Base-by-base conservation (phyloP, 2,888 invertebrate genomes). In the Dryobotodes eremita region DNA sequence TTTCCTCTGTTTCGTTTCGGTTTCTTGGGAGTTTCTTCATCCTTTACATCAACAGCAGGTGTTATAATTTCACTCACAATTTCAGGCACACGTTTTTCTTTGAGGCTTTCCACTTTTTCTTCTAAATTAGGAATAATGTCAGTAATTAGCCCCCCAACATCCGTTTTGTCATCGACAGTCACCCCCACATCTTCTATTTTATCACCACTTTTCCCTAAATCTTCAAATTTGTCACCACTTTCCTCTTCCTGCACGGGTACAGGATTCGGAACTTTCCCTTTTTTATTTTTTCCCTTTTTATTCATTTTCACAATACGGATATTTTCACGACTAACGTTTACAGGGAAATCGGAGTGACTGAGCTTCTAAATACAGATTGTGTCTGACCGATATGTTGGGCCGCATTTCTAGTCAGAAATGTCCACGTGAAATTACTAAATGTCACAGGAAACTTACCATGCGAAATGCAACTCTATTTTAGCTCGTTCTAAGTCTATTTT, bases 1-100 rank as follows among this genome's bases (percentile, higher is more conserved):
- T 96, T 96, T 80, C 94, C 94, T 92, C 94, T 93, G 72, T 94
- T 95, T 82, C 97, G 91, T 89, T 97, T 97, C 0, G 97, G 97
- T 90, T 96, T 97, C n/a, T 95, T 95, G 1, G 97, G 97, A 31
- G 90, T 78, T 46, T 89, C 89, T 75, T 93, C 92, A 78, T 89
- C 91, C 73, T 90, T 91, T 48, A 74, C 85, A 84, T 80, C 86
- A 31, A 86, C 71, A 64, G 88, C 86, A 20, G 79, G n/a, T 65
- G 77, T 59, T 36, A 89, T 72, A 70, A 88, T 68, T 85, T 91
- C 92, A 90, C 90, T 91, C 77, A 92, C 81, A 79, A 88, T 87
- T 57, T 87, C 86, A 53, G 89, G 87, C 71, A 82, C 76, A 81
- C 86, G 85, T 46, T 86, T 83, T 80, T 89, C 87, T 77, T 89